Conservation (phyloP, 2,797 vertebrate genomes). For the Pangasius djambal region DNA sequence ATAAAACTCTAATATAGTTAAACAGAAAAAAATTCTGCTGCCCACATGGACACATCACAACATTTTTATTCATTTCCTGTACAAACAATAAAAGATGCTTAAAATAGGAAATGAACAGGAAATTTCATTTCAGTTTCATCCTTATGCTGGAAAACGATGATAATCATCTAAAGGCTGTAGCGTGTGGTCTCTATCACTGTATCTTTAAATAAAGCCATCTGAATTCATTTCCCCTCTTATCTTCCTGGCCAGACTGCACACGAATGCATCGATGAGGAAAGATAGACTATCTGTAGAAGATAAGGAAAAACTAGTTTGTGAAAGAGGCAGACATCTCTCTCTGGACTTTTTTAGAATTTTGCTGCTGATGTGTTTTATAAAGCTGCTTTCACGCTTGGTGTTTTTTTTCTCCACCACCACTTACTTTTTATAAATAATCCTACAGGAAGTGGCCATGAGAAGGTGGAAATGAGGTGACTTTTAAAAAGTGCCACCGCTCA, state of each 20-base stretch:
- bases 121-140: constrained; percentile 13
- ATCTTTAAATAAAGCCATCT: constrained; percentile 27
- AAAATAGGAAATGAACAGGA: constrained; percentile 20
- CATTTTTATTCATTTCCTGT: background rate
- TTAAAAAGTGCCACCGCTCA: background rate
- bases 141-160: background rate
- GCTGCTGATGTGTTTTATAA: background rate
- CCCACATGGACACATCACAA: background rate
- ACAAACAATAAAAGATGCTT: background rate
- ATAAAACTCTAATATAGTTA: background rate
- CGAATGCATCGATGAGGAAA: background rate
- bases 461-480: background rate
- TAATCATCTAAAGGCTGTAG: constrained; percentile 1
- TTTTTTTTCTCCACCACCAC: background rate
- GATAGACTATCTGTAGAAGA: constrained; percentile 7
- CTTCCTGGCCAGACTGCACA: constrained; percentile 16
- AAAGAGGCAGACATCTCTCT: background rate
- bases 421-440: background rate
- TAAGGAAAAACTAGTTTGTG: background rate
- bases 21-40: background rate
- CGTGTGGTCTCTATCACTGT: background rate
- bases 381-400: background rate
- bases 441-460: background rate
- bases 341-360: background rate
- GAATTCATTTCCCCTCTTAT: constrained; percentile 16